Evolutionary conservation across 2,113 vertebrate species (phyloP).

Genomic region (Cochlearius cochlearius): DNA sequence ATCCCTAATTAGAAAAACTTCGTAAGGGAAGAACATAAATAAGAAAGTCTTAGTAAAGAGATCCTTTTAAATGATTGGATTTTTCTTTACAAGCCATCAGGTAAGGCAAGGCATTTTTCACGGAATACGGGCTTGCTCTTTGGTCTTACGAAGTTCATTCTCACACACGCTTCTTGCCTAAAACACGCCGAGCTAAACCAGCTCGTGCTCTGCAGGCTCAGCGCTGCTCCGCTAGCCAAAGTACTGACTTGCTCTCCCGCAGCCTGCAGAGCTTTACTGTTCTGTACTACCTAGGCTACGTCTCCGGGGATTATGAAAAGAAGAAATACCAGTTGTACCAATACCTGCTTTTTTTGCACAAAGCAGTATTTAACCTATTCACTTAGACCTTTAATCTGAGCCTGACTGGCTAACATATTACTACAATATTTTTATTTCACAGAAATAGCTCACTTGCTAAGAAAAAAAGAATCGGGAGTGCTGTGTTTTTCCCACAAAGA

Average conservation of each 20-base stretch:
- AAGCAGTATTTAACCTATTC: neutral
- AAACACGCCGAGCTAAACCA: neutral
- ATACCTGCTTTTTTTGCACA: neutral
- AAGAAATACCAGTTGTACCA: neutral
- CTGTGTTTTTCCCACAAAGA: neutral
- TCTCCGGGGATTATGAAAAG: neutral
- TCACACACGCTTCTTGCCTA: neutral
- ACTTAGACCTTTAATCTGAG: neutral
- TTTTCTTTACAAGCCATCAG: neutral
- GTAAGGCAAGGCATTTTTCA: neutral
- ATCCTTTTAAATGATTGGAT: neutral
- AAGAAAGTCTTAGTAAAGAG: neutral
- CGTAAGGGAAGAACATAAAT: neutral
- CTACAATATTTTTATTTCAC: neutral
- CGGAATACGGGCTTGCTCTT: neutral
- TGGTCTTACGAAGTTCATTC: neutral
- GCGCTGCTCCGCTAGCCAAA: neutral
- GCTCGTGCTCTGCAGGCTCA: neutral
- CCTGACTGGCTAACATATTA: no score
- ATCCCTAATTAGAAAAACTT: neutral
- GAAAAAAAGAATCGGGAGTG: neutral
- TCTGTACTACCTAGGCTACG: neutral
- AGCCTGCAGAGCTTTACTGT: neutral
- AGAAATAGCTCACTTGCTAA: neutral
- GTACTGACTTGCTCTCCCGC: neutral